Percentiles rank a stretch among this genome's conserved stretches.
Evolutionary conservation across 2,797 vertebrate species (phyloP).

Genomic region (Lutjanus campechanus): DNA sequence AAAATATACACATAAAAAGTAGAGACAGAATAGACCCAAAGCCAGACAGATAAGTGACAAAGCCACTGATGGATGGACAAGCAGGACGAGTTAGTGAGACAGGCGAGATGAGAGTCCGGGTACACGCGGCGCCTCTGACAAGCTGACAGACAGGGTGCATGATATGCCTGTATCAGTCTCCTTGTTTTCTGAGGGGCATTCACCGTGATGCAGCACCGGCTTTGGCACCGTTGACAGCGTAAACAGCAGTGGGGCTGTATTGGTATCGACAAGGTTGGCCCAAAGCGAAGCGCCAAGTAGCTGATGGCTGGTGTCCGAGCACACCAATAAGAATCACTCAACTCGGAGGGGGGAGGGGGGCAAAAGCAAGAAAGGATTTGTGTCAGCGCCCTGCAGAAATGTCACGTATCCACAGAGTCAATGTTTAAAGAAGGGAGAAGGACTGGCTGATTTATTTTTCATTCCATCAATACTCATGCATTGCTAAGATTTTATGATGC

Average conservation of each 20-base stretch:
- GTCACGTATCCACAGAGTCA: constrained; percentile 55
- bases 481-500: constrained; percentile 40
- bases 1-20: constrained; percentile 34
- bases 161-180: constrained; percentile 62
- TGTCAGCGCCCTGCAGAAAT: constrained; percentile 51
- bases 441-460: constrained; percentile 43
- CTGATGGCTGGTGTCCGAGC: constrained; percentile 66
- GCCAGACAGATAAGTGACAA: constrained; percentile 53
- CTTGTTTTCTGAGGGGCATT: constrained; percentile 51
- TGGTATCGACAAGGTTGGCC: constrained; percentile 68
- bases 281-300: constrained; percentile 35
- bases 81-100: constrained; percentile 58
- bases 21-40: constrained; percentile 32
- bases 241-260: constrained; percentile 40
- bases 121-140: constrained; percentile 59
- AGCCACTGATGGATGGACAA: constrained; percentile 70
- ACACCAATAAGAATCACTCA: constrained; percentile 55
- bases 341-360: not conserved
- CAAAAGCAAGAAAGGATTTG: constrained; percentile 34
- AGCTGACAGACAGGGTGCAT: constrained; percentile 65
- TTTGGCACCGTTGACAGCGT: constrained; percentile 39
- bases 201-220: constrained; percentile 31
- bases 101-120: constrained; percentile 46
- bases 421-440: constrained; percentile 57
- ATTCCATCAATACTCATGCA: constrained; percentile 48